A percentile compares a stretch with the other conserved stretches of the same genome.
Evolutionary conservation across 2,888 invertebrate genomes (phyloP).

Genomic region (Melangyna quadrimaculata): DNA sequence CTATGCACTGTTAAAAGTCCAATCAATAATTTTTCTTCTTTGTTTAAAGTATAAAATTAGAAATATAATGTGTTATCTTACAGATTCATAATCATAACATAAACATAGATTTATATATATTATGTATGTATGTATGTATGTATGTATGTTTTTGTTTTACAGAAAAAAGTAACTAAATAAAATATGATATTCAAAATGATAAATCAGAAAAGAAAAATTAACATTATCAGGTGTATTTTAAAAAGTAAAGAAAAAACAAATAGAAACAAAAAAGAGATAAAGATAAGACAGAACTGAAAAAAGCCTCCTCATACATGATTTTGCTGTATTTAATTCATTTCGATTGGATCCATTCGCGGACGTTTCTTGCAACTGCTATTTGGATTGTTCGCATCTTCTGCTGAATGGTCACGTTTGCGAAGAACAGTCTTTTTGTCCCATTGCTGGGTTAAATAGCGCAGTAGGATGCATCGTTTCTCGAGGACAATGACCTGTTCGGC

Average conservation of each 20-base stretch:
- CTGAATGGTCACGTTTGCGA: conserved; percentile 77
- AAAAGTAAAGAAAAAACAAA: neutral
- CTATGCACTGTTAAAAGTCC: conserved; percentile 9
- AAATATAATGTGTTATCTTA: conserved; percentile 60
- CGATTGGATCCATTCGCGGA: conserved; percentile 77
- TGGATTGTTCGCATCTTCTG: conserved; percentile 68
- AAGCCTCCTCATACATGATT: conserved; percentile 26
- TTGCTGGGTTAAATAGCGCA: conserved; percentile 96
- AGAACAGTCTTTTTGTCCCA: conserved; percentile 92
- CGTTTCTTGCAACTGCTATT: conserved; percentile 79
- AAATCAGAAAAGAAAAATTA: conserved; percentile 6
- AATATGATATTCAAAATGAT: conserved; percentile 8
- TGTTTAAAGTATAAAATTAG: conserved; percentile 65
- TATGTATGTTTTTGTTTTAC: too few relatives aligned
- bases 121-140: too few relatives aligned
- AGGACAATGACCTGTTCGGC: conserved; percentile 98
- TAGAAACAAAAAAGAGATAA: conserved; percentile 15
- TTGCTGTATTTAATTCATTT: conserved; percentile 74
- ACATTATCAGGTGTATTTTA: conserved; percentile 1
- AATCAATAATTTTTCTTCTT: conserved; percentile 19
- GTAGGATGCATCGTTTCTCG: conserved; percentile 95
- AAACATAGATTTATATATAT: neutral
- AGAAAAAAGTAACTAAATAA: conserved; percentile 13
- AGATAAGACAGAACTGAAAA: conserved; percentile 1
- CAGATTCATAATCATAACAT: conserved; percentile 45